These are phyloP conservation scores for Apis dorsata DNA, from an alignment of 1,140 invertebrate species.

Conservation along the genomic window DNA sequence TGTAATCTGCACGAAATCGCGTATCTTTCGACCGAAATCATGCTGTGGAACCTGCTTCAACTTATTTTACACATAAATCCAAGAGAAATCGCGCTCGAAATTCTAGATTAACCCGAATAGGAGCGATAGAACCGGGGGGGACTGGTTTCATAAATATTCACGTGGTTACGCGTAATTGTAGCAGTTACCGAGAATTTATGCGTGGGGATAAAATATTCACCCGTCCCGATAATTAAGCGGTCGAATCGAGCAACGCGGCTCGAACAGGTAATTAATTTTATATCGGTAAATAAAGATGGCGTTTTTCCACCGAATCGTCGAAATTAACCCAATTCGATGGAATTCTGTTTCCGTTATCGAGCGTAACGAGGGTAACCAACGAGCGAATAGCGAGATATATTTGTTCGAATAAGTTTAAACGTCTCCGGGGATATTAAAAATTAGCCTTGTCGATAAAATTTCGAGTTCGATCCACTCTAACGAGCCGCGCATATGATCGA, in stretches of 20 bases:
- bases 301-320: not conserved
- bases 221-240: constrained; percentile 30
- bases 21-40: not conserved
- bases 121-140: not conserved
- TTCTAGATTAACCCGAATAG: constrained; percentile 1
- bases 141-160: constrained; percentile 11
- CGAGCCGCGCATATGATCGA: not conserved
- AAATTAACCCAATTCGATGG: constrained; percentile 16
- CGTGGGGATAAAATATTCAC: constrained; percentile 19
- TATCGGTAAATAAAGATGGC: not conserved
- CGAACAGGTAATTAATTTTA: constrained; percentile 21
- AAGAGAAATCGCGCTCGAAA: not conserved
- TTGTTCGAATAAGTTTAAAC: not conserved
- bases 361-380: not conserved
- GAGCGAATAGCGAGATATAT: not conserved
- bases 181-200: constrained; percentile 14
- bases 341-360: not conserved
- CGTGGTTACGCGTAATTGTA: constrained; percentile 15
- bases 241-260: not conserved
- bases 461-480: not conserved
- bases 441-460: not conserved
- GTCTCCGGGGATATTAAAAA: not conserved
- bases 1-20: not conserved
- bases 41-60: not conserved
- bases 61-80: not conserved